Evolutionary conservation across 2,113 vertebrate species (phyloP).

Genomic region (Empidonax traillii): DNA sequence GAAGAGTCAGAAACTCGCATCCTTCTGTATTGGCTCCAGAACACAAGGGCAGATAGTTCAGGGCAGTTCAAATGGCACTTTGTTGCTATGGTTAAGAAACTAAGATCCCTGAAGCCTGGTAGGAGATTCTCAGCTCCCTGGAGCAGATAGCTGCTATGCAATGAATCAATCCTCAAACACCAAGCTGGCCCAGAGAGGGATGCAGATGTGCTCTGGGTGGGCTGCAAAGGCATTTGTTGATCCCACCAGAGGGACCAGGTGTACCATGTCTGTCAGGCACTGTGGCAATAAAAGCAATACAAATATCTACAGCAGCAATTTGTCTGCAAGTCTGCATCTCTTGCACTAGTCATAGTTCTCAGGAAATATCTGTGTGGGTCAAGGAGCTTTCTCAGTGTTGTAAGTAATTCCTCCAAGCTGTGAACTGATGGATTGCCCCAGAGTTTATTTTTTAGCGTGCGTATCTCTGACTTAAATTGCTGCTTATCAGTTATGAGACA

Average conservation of each 20-base stretch:
- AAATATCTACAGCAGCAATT: not conserved
- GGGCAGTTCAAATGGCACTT: not conserved
- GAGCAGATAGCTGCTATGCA: not conserved
- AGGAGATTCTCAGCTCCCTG: not conserved
- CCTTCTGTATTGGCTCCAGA: not conserved
- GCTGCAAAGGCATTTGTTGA: not conserved
- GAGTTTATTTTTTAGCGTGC: not conserved
- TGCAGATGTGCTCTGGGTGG: not conserved
- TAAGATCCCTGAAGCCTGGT: not conserved
- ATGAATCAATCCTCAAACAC: not conserved
- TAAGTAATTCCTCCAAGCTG: not conserved
- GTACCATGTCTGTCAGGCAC: not conserved
- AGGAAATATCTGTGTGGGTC: not conserved
- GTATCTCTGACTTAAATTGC: not conserved
- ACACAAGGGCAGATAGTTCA: not conserved
- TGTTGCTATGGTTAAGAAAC: not conserved
- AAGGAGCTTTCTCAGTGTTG: not conserved
- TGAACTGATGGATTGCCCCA: not conserved
- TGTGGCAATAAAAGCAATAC: not conserved
- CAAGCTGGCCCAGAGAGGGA: not conserved
- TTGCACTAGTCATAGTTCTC: not conserved
- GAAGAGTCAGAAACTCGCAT: not conserved
- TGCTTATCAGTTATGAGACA: not conserved
- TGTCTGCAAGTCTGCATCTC: not conserved
- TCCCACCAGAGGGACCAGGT: not conserved